Evolutionary conservation across 2,888 invertebrate species (phyloP), one percentile per base, ranked within the genome.

Genomic region (Eupeodes latifasciatus): DNA sequence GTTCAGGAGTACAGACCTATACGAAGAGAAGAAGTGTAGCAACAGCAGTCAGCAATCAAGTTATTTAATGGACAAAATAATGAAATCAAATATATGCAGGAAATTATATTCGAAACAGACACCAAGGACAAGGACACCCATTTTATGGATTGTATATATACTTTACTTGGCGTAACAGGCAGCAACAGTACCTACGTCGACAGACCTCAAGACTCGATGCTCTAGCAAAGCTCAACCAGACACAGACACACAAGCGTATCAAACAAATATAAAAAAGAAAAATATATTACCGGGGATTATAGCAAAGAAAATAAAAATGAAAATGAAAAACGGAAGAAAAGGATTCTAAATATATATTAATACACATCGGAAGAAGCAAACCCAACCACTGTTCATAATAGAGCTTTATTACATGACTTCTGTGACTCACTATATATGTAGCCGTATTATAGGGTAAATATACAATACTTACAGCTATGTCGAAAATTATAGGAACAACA

Each of bases 1-100:
- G 27, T n/a, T 3, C 27, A 79, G 4, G n/a, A 57, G 11, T 14
- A 34, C 27, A 40, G 5, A 40, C 40, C 9, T 9, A 5, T 40
- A 40, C 40, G 19, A 40, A 40, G 14, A 27, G 66, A 16, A 64
- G 36, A 64, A 57, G 2, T 40, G 6, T 34, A 47, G 51, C n/a
- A 49, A n/a, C 19, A 53, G 11, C 27, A 78, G 11, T n/a, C 40
- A 36, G 27, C 61, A 59, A 4, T 7, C 49, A 55, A 57, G 55
- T 55, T 81, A 74, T 80, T 87, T 84, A 77, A 88, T 74, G 87
- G 47, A 61, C 80, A 77, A 88, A 74, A 84, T 77, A 84, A 78
- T 40, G 87, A 88, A 88, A 84, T 88, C 77, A 81, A 84, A 88
- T 88, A 84, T 84, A 80, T 78, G 67, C 81, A 62, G 62, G 67